phyloP scores from a whole-genome alignment of 1,140 invertebrate genomes.

The Anadara kagoshimensis region DNA sequence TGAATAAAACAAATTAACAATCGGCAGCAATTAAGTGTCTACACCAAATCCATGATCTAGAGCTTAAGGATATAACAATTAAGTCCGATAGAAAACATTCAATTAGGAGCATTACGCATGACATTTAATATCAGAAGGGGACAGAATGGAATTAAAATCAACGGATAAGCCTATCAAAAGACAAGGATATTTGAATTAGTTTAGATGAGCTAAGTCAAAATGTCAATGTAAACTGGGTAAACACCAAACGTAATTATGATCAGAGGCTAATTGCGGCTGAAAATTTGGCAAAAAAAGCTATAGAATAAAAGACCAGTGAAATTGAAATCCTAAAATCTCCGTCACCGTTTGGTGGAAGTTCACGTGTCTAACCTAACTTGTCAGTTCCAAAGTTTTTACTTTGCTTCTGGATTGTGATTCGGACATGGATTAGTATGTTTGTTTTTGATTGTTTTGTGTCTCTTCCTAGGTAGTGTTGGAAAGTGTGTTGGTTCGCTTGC shows the following conservation, averaged over 20 bases:
- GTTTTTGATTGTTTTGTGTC: too few relatives aligned
- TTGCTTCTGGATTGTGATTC: too few relatives aligned
- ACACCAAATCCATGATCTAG: background rate
- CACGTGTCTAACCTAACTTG: too few relatives aligned
- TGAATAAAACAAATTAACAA: too few relatives aligned
- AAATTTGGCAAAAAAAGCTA: too few relatives aligned
- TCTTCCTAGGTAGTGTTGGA: too few relatives aligned
- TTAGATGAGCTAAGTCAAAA: background rate
- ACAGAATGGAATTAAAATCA: conserved; percentile 2
- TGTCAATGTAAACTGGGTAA: background rate
- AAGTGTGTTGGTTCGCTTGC: too few relatives aligned
- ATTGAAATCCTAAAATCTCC: too few relatives aligned
- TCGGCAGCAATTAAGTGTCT: background rate
- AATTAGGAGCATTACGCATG: background rate
- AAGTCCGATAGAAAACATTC: background rate
- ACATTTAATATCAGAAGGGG: background rate
- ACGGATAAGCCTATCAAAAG: background rate
- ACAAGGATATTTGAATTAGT: background rate
- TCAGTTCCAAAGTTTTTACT: too few relatives aligned
- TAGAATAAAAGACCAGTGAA: too few relatives aligned
- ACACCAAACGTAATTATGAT: background rate
- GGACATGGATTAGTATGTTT: too few relatives aligned
- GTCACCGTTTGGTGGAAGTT: too few relatives aligned
- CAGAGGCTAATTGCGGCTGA: background rate
- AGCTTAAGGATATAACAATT: background rate